Evolutionary conservation across 2,888 invertebrate genomes (phyloP).

Genomic region (Caenorhabditis angaria): DNA sequence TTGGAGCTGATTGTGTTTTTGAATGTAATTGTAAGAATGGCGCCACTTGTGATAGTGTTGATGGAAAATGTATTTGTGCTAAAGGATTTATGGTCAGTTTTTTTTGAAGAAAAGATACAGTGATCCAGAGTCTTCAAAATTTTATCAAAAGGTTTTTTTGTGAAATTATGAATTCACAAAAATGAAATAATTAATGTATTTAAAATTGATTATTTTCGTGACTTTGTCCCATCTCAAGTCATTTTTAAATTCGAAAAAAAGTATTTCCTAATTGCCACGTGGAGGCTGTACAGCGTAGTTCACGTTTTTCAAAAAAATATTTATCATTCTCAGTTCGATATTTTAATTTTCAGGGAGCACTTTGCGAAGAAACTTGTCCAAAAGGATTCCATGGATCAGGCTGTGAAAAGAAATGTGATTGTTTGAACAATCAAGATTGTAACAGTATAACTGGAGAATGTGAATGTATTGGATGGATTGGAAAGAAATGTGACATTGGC

Average conservation of each 20-base stretch:
- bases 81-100: conserved; percentile 71
- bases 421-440: conserved; percentile 67
- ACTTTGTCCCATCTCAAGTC: too few relatives aligned
- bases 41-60: conserved; percentile 75
- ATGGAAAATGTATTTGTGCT: conserved; percentile 75
- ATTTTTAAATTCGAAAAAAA: too few relatives aligned
- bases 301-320: too few relatives aligned
- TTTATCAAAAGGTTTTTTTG: not conserved
- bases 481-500: conserved; percentile 65
- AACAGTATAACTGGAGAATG: conserved; percentile 58
- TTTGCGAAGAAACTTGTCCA: conserved; percentile 59
- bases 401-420: conserved; percentile 65
- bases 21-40: conserved; percentile 69
- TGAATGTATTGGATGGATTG: conserved; percentile 67
- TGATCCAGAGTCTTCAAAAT: not conserved
- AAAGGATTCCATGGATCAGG: conserved; percentile 54
- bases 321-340: too few relatives aligned
- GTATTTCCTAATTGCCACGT: too few relatives aligned
- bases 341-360: conserved; percentile 50
- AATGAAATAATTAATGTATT: too few relatives aligned
- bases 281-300: too few relatives aligned
- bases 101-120: not conserved
- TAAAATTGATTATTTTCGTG: too few relatives aligned
- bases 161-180: too few relatives aligned
- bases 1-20: conserved; percentile 61